Evolutionary conservation across 2,888 invertebrate species (phyloP).

Genomic region (Ophion obscuratus): DNA sequence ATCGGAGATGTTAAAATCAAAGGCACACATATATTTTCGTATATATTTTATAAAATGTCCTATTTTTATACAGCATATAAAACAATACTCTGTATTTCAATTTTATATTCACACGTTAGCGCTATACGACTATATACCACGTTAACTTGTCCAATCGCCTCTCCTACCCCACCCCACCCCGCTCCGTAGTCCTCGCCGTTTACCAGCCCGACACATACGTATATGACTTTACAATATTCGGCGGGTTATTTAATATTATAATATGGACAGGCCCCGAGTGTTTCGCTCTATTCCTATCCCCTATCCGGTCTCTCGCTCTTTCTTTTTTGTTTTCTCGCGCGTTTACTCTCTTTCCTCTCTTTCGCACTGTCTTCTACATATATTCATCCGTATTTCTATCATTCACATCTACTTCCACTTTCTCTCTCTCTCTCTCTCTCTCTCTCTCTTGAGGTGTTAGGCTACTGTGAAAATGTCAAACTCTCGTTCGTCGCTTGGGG

Average conservation of each 20-base stretch:
- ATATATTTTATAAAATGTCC: conserved; percentile 84
- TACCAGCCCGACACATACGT: conserved; percentile 61
- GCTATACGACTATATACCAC: conserved; percentile 82
- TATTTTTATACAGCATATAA: conserved; percentile 84
- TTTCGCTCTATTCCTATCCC: conserved; percentile 71
- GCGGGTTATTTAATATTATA: conserved; percentile 73
- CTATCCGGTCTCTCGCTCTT: conserved; percentile 70
- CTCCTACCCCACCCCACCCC: not conserved
- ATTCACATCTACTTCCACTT: not conserved
- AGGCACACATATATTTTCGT: conserved; percentile 76
- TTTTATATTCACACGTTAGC: conserved; percentile 84
- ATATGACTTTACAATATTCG: conserved; percentile 81
- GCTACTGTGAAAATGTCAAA: no score
- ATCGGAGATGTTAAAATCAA: conserved; percentile 56
- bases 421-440: conserved; percentile 36
- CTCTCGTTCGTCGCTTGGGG: no score
- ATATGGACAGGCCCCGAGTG: conserved; percentile 71
- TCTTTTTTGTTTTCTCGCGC: conserved; percentile 58
- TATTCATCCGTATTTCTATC: conserved; percentile 8
- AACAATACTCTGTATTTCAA: conserved; percentile 84
- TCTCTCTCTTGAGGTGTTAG: no score
- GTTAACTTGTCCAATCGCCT: conserved; percentile 68
- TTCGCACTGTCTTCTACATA: not conserved
- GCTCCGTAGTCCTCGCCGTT: not conserved
- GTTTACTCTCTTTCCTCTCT: not conserved